Percentiles rank a stretch among this genome's conserved stretches.
These are phyloP conservation scores for Thelaira solivaga DNA, from an alignment of 2,888 invertebrate species.

Conservation along the genomic window DNA sequence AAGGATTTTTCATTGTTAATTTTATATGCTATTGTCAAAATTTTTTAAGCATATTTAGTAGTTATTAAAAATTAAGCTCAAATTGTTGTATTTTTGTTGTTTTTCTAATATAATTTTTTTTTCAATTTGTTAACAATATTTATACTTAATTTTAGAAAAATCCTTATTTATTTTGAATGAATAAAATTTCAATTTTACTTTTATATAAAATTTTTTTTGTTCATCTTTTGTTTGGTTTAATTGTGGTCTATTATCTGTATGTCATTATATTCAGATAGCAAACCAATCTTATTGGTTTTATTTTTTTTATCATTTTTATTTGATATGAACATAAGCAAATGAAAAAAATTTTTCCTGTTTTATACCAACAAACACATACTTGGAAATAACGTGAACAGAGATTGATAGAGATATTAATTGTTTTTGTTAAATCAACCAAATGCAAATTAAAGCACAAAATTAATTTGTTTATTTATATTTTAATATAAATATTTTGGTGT, in stretches of 20 bases:
- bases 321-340: slow-evolving; percentile 39
- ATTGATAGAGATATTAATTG: slow-evolving; percentile 43
- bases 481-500: neutral
- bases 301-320: slow-evolving; percentile 22
- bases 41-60: too few relatives aligned
- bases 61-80: too few relatives aligned
- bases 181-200: too few relatives aligned
- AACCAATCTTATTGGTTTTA: slow-evolving; percentile 4
- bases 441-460: slow-evolving; percentile 45
- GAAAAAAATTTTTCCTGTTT: neutral
- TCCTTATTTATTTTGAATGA: neutral
- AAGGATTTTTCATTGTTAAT: too few relatives aligned
- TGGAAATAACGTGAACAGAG: slow-evolving; percentile 1
- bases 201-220: slow-evolving; percentile 29
- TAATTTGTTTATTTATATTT: slow-evolving; percentile 41
- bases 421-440: slow-evolving; percentile 48
- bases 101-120: too few relatives aligned
- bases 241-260: slow-evolving; percentile 41
- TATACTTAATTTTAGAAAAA: too few relatives aligned
- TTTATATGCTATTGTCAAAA: too few relatives aligned
- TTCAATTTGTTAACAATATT: too few relatives aligned
- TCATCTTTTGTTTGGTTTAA: slow-evolving; percentile 24
- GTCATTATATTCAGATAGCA: slow-evolving; percentile 16
- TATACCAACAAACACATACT: slow-evolving; percentile 5
- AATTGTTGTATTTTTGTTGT: too few relatives aligned